Evolutionary conservation across 2,888 invertebrate species (phyloP).

Genomic region (Lordiphosa fenestrarum): DNA sequence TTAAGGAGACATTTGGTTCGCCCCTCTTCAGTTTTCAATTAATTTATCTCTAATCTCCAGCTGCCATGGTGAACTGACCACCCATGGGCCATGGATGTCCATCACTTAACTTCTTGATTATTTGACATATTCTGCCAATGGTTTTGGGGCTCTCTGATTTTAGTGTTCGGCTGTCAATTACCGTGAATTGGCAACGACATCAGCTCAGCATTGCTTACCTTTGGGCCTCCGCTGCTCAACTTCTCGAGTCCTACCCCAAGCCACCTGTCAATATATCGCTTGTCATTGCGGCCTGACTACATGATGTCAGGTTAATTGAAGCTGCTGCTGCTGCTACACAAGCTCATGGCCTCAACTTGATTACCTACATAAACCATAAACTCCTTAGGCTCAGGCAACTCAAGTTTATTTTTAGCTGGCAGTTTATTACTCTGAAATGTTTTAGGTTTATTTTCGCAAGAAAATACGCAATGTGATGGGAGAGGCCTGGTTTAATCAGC

Average conservation of each 20-base stretch:
- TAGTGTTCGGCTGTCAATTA: constrained; percentile 37
- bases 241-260: constrained; percentile 9
- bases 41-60: background rate
- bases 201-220: background rate
- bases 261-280: constrained; percentile 29
- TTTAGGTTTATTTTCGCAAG: constrained; percentile 42
- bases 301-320: constrained; percentile 41
- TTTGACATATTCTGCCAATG: constrained; percentile 29
- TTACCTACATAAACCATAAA: constrained; percentile 4
- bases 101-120: constrained; percentile 20
- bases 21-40: too few relatives aligned
- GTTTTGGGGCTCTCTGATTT: constrained; percentile 10
- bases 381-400: constrained; percentile 8
- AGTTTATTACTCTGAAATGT: constrained; percentile 39
- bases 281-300: constrained; percentile 23
- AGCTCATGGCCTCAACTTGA: constrained; percentile 5
- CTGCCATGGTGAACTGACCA: background rate
- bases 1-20: too few relatives aligned
- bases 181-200: constrained; percentile 15
- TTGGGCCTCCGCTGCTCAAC: constrained; percentile 12
- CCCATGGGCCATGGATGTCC: background rate
- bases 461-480: constrained; percentile 9
- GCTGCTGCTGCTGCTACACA: constrained; percentile 22
- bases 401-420: constrained; percentile 37
- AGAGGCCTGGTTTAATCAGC: constrained; percentile 5